Percentiles rank a stretch among this genome's conserved stretches.
Conservation (phyloP, 1,140 invertebrate genomes). For the Latrodectus geometricus region DNA sequence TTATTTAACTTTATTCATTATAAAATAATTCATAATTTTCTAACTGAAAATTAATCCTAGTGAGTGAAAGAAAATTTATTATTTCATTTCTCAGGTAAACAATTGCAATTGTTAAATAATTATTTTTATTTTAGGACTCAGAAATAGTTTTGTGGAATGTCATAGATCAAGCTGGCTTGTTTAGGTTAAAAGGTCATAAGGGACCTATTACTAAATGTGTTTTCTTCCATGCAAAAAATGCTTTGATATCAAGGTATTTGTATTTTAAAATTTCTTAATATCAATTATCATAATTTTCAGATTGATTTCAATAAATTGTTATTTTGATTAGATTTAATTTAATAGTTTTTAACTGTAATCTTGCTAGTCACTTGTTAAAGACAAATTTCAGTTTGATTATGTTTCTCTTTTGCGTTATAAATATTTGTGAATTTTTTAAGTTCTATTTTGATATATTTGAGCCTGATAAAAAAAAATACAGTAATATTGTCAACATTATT, state of each 20-base stretch:
- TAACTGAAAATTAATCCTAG: not conserved
- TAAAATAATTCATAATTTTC: not conserved
- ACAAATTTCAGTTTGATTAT: too few relatives aligned
- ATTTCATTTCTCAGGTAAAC: not conserved
- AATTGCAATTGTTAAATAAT: not conserved
- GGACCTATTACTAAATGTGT: slow-evolving; percentile 86
- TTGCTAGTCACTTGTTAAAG: too few relatives aligned
- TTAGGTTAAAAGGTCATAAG: slow-evolving; percentile 92
- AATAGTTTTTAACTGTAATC: too few relatives aligned
- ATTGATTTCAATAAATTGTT: too few relatives aligned
- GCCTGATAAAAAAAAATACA: too few relatives aligned
- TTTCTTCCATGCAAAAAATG: slow-evolving; percentile 82
- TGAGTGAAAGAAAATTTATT: not conserved
- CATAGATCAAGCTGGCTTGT: slow-evolving; percentile 89
- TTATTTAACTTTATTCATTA: not conserved
- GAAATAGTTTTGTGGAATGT: slow-evolving; percentile 96
- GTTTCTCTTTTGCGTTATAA: too few relatives aligned
- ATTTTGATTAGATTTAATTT: too few relatives aligned
- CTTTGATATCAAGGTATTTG: slow-evolving; percentile 78
- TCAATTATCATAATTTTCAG: too few relatives aligned
- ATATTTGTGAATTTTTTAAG: too few relatives aligned
- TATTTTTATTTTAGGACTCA: slow-evolving; percentile 59
- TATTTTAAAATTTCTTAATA: not conserved
- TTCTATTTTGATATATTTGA: too few relatives aligned
- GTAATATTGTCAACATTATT: too few relatives aligned